Evolutionary conservation across 2,888 invertebrate species (phyloP).

Genomic region (Tridacna crocea): DNA sequence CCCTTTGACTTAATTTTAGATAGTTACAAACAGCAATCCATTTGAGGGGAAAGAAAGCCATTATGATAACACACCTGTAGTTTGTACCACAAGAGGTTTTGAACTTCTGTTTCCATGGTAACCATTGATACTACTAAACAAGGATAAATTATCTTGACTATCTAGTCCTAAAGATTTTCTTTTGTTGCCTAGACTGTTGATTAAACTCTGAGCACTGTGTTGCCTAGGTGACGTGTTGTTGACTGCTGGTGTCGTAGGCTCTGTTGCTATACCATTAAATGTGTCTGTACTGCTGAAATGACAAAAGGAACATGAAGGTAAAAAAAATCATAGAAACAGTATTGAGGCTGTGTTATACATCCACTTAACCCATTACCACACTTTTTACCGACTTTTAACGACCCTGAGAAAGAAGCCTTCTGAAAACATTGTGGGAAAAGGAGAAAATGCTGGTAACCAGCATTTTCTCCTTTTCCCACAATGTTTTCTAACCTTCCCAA

Average conservation of each 20-base stretch:
- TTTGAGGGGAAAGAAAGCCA: background rate
- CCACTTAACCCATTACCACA: constrained; percentile 1
- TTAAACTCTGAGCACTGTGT: constrained; percentile 52
- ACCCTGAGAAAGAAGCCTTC: background rate
- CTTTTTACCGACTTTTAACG: background rate
- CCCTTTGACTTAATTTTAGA: too few relatives aligned
- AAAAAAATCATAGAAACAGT: background rate
- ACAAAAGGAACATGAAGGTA: background rate
- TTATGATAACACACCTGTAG: constrained; percentile 26
- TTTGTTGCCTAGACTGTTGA: constrained; percentile 58
- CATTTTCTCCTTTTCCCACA: background rate
- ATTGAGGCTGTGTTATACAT: too few relatives aligned
- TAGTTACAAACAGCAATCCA: background rate
- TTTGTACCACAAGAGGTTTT: constrained; percentile 64
- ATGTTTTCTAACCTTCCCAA: background rate
- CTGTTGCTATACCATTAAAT: constrained; percentile 14
- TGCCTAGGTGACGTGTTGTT: constrained; percentile 46
- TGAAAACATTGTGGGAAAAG: background rate
- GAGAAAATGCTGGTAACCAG: constrained; percentile 2
- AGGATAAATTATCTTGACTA: constrained; percentile 77
- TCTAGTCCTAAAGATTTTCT: constrained; percentile 70
- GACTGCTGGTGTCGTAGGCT: background rate
- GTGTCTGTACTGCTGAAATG: constrained; percentile 23
- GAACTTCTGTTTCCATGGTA: constrained; percentile 70
- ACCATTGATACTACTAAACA: constrained; percentile 77